Base-by-base conservation (phyloP, 2,888 invertebrate species). In the Thereva unica region DNA sequence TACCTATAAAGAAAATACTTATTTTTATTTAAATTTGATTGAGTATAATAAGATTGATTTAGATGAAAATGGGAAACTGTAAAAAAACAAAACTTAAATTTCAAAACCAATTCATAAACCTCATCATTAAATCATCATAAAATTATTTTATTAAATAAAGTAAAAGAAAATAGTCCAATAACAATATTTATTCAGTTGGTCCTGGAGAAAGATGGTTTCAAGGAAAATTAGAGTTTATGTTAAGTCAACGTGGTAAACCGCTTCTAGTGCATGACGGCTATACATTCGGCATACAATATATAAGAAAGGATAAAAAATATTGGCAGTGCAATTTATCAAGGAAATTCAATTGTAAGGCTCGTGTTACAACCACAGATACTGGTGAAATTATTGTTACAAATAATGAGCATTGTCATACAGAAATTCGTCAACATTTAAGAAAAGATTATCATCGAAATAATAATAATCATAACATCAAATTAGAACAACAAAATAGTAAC, bases 401-500 rank as follows among this genome's bases (percentile, higher is more conserved):
- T 68, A 77, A 83, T 56, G 78, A 82, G 56, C 85, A 84, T 67
- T 81, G 77, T 53, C 85, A 84, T 69, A 78, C 79, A 4, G 81
- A 81, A 71, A 81, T 81, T 55, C 76, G 81, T 0, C 81, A 81
- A 68, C 81, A 81, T 72, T 73, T 81, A 64, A 79, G 81, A 54
- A 81, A 81, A 71, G 81, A 81, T 70, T 81, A 81, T 70, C 80
- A 81, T 71, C 77, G 80, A 34, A 79, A 79, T 68, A 80, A 80
- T 70, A 76, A 79, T 1, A 8, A 72, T 74, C 47, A 73, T 75
- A 68, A 73, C 73, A 2, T 71, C 73, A 52, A 73, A 37, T 37
- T 73, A 71, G 41, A 73, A 74, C 66, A 72, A 69, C 63, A 12
- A 6, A 73, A 54, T 64, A 72, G 70, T 4, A 56, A 67, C 9